Percentiles rank a stretch among this genome's conserved stretches.
These are phyloP conservation scores for Serilophus lunatus DNA, from an alignment of 2,113 vertebrate species.

Conservation along the genomic window DNA sequence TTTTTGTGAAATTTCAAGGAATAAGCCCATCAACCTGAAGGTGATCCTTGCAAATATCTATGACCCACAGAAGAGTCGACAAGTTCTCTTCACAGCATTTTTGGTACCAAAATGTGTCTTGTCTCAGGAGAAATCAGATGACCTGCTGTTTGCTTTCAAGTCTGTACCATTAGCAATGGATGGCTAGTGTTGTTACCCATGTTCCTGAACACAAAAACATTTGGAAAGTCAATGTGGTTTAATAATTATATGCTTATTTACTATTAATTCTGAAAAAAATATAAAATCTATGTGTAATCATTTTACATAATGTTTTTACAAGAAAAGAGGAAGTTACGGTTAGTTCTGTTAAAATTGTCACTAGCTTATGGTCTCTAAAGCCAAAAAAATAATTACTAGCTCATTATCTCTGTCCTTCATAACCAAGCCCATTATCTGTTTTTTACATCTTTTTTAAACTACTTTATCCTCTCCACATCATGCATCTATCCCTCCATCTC, in stretches of 20 bases:
- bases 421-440: not conserved
- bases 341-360: not conserved
- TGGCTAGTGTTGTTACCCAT: rapidly evolving
- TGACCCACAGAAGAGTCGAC: rapidly evolving
- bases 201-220: not conserved
- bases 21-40: not conserved
- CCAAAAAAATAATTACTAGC: not conserved
- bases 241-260: not conserved
- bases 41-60: not conserved
- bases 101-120: not conserved
- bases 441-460: not conserved
- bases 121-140: not conserved
- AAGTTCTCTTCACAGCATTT: not conserved
- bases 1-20: not conserved
- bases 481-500: not conserved
- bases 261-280: not conserved
- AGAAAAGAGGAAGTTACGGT: not conserved
- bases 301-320: not conserved
- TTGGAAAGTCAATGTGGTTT: not conserved
- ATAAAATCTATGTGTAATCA: not conserved
- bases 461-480: not conserved
- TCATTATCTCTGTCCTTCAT: not conserved
- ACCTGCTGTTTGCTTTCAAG: not conserved
- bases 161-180: rapidly evolving
- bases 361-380: not conserved